Evolutionary conservation across 1,140 invertebrate genomes (phyloP).

Genomic region (Tigriopus japonicus): DNA sequence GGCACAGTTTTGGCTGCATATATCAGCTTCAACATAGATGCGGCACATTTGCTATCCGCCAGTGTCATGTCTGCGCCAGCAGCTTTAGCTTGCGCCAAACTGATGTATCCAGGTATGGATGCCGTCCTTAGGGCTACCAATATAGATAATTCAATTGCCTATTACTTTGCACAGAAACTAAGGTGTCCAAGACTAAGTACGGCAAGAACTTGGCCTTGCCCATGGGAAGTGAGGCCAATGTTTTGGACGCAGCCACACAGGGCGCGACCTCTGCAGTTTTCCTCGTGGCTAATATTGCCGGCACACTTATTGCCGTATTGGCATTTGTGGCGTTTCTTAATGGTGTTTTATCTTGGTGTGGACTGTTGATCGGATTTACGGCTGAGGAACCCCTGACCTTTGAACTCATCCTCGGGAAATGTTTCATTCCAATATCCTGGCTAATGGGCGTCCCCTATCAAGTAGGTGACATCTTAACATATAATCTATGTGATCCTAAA

Average conservation of each 20-base stretch:
- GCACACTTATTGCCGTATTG: slow-evolving; percentile 79
- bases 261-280: slow-evolving; percentile 54
- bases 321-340: slow-evolving; percentile 59
- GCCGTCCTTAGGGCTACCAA: not conserved
- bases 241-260: slow-evolving; percentile 68
- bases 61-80: slow-evolving; percentile 89
- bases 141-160: not conserved
- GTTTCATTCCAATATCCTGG: slow-evolving; percentile 67
- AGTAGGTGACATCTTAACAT: slow-evolving; percentile 13
- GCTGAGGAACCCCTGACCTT: slow-evolving; percentile 15
- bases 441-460: slow-evolving; percentile 53
- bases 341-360: slow-evolving; percentile 27
- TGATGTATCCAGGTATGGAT: slow-evolving; percentile 47
- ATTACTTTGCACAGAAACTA: slow-evolving; percentile 1
- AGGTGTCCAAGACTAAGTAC: not conserved
- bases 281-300: slow-evolving; percentile 68
- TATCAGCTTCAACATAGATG: slow-evolving; percentile 65
- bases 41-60: slow-evolving; percentile 62
- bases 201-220: not conserved
- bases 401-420: slow-evolving; percentile 55
- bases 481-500: too few species aligned
- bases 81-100: slow-evolving; percentile 65
- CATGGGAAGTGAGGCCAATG: slow-evolving; percentile 32
- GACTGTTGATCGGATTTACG: not conserved
- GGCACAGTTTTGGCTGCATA: slow-evolving; percentile 83